A percentile compares a stretch with the other conserved stretches of the same genome.
phyloP scores from a whole-genome alignment of 2,113 vertebrate genomes.

The Poicephalus gulielmi region DNA sequence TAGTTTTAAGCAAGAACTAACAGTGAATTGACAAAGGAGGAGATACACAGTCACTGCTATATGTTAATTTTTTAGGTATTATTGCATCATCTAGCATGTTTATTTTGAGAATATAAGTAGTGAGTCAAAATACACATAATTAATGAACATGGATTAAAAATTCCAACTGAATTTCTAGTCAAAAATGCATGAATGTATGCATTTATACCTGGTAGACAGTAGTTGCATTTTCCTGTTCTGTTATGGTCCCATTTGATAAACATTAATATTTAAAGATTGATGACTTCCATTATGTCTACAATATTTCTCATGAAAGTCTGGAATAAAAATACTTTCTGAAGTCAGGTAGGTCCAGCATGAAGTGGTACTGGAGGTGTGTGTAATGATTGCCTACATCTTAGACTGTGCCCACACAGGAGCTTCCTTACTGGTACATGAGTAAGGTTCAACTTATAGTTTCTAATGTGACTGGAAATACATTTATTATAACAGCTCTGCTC shows the following conservation, averaged over 20 bases:
- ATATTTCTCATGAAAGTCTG: neutral
- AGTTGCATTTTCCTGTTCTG: neutral
- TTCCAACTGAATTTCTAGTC: neutral
- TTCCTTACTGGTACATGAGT: neutral
- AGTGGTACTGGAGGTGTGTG: neutral
- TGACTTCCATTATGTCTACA: neutral
- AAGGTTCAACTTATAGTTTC: neutral
- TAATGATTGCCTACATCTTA: neutral
- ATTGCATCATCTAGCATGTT: neutral
- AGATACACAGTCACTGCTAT: neutral
- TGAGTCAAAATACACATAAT: neutral
- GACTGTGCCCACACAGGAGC: rapidly evolving
- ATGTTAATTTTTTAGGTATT: neutral
- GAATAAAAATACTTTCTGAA: neutral
- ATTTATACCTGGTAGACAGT: neutral
- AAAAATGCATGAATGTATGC: neutral
- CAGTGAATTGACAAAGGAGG: neutral
- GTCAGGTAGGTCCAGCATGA: neutral
- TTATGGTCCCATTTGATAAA: neutral
- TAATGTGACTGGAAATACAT: neutral
- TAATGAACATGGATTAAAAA: neutral
- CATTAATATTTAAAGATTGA: neutral
- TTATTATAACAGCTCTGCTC: neutral
- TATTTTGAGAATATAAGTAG: neutral
- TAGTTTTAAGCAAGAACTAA: neutral